Evolutionary conservation across 2,888 invertebrate genomes (phyloP).

Genomic region (Xestoiulus laeticollis): DNA sequence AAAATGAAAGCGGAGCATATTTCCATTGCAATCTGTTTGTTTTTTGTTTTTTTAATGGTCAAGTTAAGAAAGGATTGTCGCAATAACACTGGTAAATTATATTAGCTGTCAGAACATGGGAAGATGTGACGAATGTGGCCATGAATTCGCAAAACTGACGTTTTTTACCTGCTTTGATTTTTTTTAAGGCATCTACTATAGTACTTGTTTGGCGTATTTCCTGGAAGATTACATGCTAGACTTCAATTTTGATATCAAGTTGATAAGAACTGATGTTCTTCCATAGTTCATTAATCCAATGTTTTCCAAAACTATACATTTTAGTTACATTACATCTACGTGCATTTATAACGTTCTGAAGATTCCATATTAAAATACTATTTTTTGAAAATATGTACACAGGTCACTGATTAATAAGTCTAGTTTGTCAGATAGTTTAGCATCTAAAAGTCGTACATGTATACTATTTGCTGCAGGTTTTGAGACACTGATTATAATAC

Average conservation of each 20-base stretch:
- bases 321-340: no score
- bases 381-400: no score
- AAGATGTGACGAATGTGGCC: slow-evolving; percentile 9
- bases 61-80: background rate
- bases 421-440: no score
- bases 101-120: background rate
- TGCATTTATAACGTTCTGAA: no score
- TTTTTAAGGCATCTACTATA: background rate
- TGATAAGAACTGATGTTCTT: background rate
- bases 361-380: no score
- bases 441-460: no score
- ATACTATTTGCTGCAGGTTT: no score
- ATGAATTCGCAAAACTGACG: background rate
- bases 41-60: background rate
- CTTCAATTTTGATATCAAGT: background rate
- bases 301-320: no score
- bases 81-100: background rate
- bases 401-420: no score
- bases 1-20: background rate
- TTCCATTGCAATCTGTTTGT: background rate
- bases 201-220: background rate
- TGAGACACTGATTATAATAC: no score
- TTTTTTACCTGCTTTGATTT: background rate
- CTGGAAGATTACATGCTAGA: background rate
- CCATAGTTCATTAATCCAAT: no score